Evolutionary conservation across 2,888 invertebrate species (phyloP).

Genomic region (Criorhina ranunculi): DNA sequence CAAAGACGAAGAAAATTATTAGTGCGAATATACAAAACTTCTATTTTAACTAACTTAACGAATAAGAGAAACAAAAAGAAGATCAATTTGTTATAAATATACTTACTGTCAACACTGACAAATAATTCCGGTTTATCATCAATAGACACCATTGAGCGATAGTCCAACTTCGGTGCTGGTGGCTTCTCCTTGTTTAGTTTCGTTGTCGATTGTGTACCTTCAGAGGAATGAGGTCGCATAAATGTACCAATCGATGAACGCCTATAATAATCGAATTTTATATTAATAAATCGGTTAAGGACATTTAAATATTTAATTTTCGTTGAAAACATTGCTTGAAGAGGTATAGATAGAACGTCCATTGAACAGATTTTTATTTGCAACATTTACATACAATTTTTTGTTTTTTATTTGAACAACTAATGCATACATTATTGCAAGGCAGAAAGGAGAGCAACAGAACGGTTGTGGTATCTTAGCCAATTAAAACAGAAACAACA

Average conservation of each 20-base stretch:
- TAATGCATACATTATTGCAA: conserved; percentile 14
- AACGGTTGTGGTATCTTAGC: conserved; percentile 40
- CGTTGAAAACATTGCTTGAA: not conserved
- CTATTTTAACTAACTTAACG: conserved; percentile 24
- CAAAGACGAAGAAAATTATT: conserved; percentile 57
- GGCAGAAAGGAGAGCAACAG: conserved; percentile 40
- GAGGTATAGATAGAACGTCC: not conserved
- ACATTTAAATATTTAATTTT: not conserved
- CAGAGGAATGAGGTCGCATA: conserved; percentile 90
- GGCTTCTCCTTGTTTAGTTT: conserved; percentile 87
- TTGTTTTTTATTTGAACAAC: conserved; percentile 5
- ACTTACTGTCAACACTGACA: conserved; percentile 97
- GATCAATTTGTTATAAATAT: not conserved
- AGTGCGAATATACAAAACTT: conserved; percentile 52
- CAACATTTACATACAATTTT: conserved; percentile 38
- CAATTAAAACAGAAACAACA: conserved; percentile 28
- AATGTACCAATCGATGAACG: conserved; percentile 94
- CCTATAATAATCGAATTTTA: conserved; percentile 84
- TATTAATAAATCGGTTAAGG: conserved; percentile 2
- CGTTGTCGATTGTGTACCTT: conserved; percentile 86
- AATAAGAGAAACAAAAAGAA: conserved; percentile 1
- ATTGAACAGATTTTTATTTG: conserved; percentile 33
- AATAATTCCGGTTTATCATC: conserved; percentile 98
- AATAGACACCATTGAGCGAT: conserved; percentile 96
- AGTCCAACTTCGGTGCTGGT: conserved; percentile 92